Evolutionary conservation across 2,888 invertebrate species (phyloP), one percentile per base, ranked within the genome.

Genomic region (Diplazon laetatorius): DNA sequence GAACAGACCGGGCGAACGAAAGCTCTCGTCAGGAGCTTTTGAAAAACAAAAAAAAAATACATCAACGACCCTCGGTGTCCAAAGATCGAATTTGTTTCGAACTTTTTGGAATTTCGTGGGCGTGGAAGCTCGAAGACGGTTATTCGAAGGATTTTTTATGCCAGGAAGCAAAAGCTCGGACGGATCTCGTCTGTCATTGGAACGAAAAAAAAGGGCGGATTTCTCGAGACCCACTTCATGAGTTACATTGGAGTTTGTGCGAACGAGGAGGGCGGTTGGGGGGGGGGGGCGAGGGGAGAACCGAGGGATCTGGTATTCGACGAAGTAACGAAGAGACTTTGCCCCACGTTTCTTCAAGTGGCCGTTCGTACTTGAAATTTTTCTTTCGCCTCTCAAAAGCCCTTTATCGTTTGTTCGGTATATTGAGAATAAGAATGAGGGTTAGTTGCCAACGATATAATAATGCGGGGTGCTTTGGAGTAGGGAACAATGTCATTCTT

Each of bases 201-300:
- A n/a, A n/a, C n/a, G n/a, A n/a, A n/a, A n/a, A 9, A 39, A 59
- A 39, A 37, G 12, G 39, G 59, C 20, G 59, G 20, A 59, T 59
- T 55, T 37, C 14, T 78, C 63, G 50, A 73, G 50, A 30, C 57
- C n/a, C 73, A 65, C 69, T 78, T 69, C 48, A 69, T 78, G 62
- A 73, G 48, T 62, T 68, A n/a, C 62, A 63, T 46, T 14, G 35
- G 50, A 39, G 30, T 44, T 66, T 14, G 30, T n/a, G 52, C 35
- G 59, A 4, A 71, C 44, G 39, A 42, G 30, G 18, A 14, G 16
- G 39, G 37, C 30, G n/a, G 39, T n/a, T n/a, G 30, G 18, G 18
- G 16, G 39, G 37, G 4, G n/a, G 39, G n/a, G n/a, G n/a, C n/a
- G n/a, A n/a, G n/a, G n/a, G n/a, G n/a, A n/a, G n/a, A n/a, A n/a